phyloP scores from a whole-genome alignment of 2,797 vertebrate species.

The Gobionotothen gibberifrons region DNA sequence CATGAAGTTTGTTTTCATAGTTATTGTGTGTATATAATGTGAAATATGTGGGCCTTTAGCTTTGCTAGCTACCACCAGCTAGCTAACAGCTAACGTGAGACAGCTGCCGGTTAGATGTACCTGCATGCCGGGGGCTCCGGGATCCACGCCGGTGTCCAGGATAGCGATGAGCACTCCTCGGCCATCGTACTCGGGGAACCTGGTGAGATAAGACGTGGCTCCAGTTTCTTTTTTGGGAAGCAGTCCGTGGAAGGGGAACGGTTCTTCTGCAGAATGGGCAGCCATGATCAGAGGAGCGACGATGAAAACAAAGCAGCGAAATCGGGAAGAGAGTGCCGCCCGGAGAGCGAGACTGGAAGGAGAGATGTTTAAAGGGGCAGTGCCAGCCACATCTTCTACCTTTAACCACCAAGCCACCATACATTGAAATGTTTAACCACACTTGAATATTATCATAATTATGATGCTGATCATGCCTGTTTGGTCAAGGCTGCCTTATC shows the following conservation, averaged over 20 bases:
- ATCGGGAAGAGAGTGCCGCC: constrained; percentile 61
- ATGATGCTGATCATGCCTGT: background rate
- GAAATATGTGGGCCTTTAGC: constrained; percentile 70
- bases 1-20: background rate
- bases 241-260: constrained; percentile 95
- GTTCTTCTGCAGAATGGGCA: constrained; percentile 89
- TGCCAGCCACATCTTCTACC: background rate
- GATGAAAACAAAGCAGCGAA: constrained; percentile 82
- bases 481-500: background rate
- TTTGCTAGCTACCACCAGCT: constrained; percentile 40
- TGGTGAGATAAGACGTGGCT: constrained; percentile 90
- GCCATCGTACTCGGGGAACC: constrained; percentile 95
- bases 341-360: constrained; percentile 48
- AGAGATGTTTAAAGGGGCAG: constrained; percentile 77
- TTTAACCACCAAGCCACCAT: background rate
- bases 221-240: constrained; percentile 98
- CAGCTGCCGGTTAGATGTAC: constrained; percentile 79
- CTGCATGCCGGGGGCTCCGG: constrained; percentile 98
- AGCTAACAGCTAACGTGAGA: constrained; percentile 37
- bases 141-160: constrained; percentile 97
- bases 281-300: constrained; percentile 87
- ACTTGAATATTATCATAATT: no score
- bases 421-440: background rate
- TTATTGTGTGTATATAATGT: background rate
- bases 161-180: constrained; percentile 93